Evolutionary conservation across 2,113 vertebrate genomes (phyloP), one percentile per base, ranked within the genome.

Genomic region (Nanger granti): DNA sequence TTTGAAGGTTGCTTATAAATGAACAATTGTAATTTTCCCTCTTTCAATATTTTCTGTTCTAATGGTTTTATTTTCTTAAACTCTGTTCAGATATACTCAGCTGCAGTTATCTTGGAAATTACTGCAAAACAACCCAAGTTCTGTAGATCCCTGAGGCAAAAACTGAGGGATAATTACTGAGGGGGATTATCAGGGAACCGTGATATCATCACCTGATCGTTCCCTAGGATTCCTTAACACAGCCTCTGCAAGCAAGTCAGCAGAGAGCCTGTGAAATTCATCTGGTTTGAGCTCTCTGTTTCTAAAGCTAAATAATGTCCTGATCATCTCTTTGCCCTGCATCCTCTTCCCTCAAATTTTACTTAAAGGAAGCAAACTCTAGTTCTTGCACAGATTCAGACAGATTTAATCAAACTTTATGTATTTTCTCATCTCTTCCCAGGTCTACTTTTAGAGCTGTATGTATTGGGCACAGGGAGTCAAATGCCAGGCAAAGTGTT

Each of bases 51-150:
- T 95, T 85, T 96, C 49, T 95, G 3, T 95, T 89, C 73, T 92
- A 18, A 59, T 52, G 47, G 20, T 83, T 14, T 28, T 86, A 22
- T 57, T 91, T 82, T 54, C 47, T 89, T 47, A 49, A 12, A 79
- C 24, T 79, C n/a, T 90, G 41, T 84, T 57, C 79, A 89, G 66
- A 94, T 97, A 94, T 7, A 89, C 41, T 95, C 41, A 92, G 31
- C 59, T 84, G 83, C 76, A 87, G 90, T 91, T 97, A 92, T 92
- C 60, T 96, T 44, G n/a, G 84, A 92, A 95, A 79, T 83, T 54
- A 92, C 76, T 97, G 73, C 86, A 94, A 94, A 97, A 92, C 41
- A 95, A 54, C 73, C 59, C 82, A 22, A 76, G 57, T 94, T 95
- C 73, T 87, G 69, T 80, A 92, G 52, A 57, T 79, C 83, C 76